Evolutionary conservation across 2,113 vertebrate species (phyloP).

Genomic region (Chloroceryle aenea): DNA sequence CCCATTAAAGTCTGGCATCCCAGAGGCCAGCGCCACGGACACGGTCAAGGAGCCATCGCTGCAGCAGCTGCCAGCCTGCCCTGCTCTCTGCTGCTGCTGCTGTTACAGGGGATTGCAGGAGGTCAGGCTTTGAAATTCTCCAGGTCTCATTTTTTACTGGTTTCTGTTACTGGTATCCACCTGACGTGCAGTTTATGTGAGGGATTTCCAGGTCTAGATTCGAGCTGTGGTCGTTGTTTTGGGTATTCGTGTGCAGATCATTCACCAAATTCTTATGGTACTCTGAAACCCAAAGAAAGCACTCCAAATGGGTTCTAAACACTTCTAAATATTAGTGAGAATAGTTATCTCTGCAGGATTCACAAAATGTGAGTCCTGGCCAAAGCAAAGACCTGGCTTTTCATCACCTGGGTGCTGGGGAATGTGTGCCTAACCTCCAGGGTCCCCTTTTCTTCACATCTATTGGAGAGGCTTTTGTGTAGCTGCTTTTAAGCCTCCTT

Average conservation of each 20-base stretch:
- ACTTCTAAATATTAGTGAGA: neutral
- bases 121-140: neutral
- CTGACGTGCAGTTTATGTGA: rapidly evolving
- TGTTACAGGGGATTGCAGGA: neutral
- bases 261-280: neutral
- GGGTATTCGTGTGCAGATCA: neutral
- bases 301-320: neutral
- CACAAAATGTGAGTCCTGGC: neutral
- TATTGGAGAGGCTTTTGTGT: neutral
- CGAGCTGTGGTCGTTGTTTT: neutral
- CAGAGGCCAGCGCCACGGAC: rapidly evolving
- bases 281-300: slow-evolving; percentile 4
- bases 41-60: rapidly evolving
- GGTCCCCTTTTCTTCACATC: neutral
- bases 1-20: neutral
- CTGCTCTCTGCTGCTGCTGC: neutral
- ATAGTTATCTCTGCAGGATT: neutral
- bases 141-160: neutral
- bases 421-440: rapidly evolving
- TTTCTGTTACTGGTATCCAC: neutral
- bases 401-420: neutral
- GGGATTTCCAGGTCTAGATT: neutral
- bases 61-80: neutral
- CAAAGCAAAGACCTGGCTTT: neutral
- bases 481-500: neutral